phyloP scores from a whole-genome alignment of 2,888 invertebrate species.

The Unio pictorum region DNA sequence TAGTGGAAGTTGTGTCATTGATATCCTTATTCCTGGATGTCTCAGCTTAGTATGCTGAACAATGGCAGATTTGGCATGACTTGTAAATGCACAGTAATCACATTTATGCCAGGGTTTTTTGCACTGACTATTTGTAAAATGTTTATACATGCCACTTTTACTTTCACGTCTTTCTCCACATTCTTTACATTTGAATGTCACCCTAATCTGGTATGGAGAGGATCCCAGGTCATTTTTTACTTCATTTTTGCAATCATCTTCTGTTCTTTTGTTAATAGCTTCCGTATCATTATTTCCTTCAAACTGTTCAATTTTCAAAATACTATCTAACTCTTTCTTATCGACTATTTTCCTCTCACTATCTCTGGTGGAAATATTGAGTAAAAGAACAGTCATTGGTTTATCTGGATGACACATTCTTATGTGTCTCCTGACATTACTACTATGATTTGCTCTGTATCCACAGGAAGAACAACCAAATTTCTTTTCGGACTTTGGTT shows the following conservation, averaged over 20 bases:
- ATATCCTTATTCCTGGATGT: constrained; percentile 20
- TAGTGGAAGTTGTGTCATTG: constrained; percentile 11
- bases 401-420: too few relatives aligned
- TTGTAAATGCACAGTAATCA: constrained; percentile 24
- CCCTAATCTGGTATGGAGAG: background rate
- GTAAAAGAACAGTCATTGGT: too few relatives aligned
- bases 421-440: constrained; percentile 28
- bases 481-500: constrained; percentile 8
- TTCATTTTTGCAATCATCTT: background rate
- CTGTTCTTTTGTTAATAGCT: background rate
- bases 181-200: constrained; percentile 33
- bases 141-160: constrained; percentile 29
- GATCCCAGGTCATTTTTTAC: background rate
- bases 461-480: constrained; percentile 32
- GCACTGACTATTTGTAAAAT: constrained; percentile 32
- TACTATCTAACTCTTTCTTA: too few relatives aligned
- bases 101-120: constrained; percentile 31
- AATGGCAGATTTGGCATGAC: constrained; percentile 19
- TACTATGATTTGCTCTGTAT: constrained; percentile 20
- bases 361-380: too few relatives aligned
- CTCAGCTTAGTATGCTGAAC: constrained; percentile 17
- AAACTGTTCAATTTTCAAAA: too few relatives aligned
- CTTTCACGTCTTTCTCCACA: constrained; percentile 35
- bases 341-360: too few relatives aligned
- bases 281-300: too few relatives aligned